Evolutionary conservation across 2,888 invertebrate genomes (phyloP).

Genomic region (Ochropleura leucogaster): DNA sequence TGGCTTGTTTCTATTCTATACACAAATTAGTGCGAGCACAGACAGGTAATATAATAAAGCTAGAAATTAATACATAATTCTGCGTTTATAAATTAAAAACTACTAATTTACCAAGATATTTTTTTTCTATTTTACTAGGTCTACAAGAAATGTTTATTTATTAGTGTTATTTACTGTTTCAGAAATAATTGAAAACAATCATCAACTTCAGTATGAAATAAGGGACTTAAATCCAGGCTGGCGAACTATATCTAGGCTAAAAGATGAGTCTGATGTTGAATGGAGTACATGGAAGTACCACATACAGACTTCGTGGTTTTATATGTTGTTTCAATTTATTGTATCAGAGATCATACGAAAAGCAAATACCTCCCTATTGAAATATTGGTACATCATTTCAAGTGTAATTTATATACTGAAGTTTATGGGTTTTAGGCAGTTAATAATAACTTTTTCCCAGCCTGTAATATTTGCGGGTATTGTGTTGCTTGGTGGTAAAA

Average conservation of each 20-base stretch:
- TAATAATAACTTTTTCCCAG: slow-evolving; percentile 88
- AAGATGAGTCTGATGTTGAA: slow-evolving; percentile 93
- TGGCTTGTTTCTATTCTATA: slow-evolving; percentile 89
- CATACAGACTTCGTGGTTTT: slow-evolving; percentile 88
- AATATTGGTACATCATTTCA: slow-evolving; percentile 90
- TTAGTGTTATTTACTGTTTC: slow-evolving; percentile 61
- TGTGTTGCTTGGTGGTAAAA: slow-evolving; percentile 85
- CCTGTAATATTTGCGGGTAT: slow-evolving; percentile 89
- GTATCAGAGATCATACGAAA: slow-evolving; percentile 88
- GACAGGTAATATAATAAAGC: slow-evolving; percentile 80
- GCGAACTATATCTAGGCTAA: slow-evolving; percentile 88
- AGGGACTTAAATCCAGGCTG: slow-evolving; percentile 91
- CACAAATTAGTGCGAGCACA: slow-evolving; percentile 88
- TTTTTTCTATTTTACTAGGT: background rate
- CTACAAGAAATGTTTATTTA: background rate
- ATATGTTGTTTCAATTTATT: slow-evolving; percentile 89
- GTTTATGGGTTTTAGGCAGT: slow-evolving; percentile 87
- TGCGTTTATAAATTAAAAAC: background rate
- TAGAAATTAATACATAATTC: background rate
- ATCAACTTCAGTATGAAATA: slow-evolving; percentile 69
- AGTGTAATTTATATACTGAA: slow-evolving; percentile 85
- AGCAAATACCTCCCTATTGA: slow-evolving; percentile 75
- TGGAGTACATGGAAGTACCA: slow-evolving; percentile 92
- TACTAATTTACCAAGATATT: background rate
- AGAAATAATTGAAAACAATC: slow-evolving; percentile 78